Conservation (phyloP, 2,113 vertebrate species). For the Ceuthmochares aereus region DNA sequence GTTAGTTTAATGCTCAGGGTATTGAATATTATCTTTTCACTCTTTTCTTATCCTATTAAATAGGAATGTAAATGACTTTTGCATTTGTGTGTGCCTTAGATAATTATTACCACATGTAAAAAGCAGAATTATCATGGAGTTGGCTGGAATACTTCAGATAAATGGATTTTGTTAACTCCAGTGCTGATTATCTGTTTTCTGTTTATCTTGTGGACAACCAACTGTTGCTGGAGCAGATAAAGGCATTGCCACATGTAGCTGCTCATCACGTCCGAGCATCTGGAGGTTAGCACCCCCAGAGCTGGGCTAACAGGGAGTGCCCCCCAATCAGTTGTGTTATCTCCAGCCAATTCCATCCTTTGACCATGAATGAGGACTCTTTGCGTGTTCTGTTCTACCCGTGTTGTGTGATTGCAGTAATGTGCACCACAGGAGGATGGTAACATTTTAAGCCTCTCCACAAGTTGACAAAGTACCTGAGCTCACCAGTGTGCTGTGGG, state of each 20-base stretch:
- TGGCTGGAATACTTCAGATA: neutral
- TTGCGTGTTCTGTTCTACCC: rapidly evolving
- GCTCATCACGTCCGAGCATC: neutral
- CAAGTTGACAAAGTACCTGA: rapidly evolving
- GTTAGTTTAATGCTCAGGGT: neutral
- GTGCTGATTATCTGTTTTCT: neutral
- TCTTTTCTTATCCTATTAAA: neutral
- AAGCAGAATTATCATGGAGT: neutral
- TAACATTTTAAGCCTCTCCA: neutral
- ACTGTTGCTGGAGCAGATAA: neutral
- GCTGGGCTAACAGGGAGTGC: neutral
- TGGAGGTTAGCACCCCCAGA: neutral
- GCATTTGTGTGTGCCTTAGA: neutral
- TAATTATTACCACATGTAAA: neutral
- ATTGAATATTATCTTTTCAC: neutral
- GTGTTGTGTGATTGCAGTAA: neutral
- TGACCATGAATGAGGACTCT: neutral
- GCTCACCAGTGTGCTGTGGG: neutral
- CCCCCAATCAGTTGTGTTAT: rapidly evolving
- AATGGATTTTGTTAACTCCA: neutral
- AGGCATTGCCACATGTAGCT: neutral
- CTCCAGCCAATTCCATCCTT: neutral
- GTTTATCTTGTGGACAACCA: neutral
- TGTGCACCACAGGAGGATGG: neutral
- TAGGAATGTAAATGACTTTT: neutral